phyloP scores from a whole-genome alignment of 1,140 invertebrate species.

The Drosophila ohnishii region DNA sequence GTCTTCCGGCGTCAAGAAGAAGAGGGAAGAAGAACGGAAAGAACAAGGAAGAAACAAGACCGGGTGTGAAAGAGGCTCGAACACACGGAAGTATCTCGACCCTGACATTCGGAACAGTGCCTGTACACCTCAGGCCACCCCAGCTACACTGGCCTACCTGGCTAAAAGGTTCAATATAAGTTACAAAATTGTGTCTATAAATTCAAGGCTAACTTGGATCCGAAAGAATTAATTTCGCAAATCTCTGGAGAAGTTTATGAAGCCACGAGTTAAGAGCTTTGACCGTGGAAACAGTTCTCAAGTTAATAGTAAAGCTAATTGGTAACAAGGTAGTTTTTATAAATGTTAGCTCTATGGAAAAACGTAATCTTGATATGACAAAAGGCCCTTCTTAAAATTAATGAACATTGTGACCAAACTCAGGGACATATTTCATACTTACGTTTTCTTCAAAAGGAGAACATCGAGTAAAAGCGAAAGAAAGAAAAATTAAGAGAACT shows the following conservation, averaged over 20 bases:
- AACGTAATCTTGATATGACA: not conserved
- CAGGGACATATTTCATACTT: not conserved
- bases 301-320: not conserved
- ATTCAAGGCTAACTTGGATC: not conserved
- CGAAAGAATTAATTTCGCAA: not conserved
- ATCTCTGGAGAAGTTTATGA: too few species aligned
- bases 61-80: not conserved
- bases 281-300: not conserved
- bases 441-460: not conserved
- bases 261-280: too few species aligned
- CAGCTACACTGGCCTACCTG: constrained; percentile 3
- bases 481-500: constrained; percentile 14
- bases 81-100: constrained; percentile 16
- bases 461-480: constrained; percentile 2
- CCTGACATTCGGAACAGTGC: not conserved
- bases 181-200: not conserved
- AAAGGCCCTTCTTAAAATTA: not conserved
- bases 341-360: not conserved
- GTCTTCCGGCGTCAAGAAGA: constrained; percentile 2
- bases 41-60: not conserved
- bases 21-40: constrained; percentile 3
- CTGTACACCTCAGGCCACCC: constrained; percentile 13
- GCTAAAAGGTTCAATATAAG: constrained; percentile 5
- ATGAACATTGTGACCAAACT: not conserved
- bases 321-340: not conserved